Conservation (phyloP, 2,888 invertebrate species). For the Pristionchus maxplancki region DNA sequence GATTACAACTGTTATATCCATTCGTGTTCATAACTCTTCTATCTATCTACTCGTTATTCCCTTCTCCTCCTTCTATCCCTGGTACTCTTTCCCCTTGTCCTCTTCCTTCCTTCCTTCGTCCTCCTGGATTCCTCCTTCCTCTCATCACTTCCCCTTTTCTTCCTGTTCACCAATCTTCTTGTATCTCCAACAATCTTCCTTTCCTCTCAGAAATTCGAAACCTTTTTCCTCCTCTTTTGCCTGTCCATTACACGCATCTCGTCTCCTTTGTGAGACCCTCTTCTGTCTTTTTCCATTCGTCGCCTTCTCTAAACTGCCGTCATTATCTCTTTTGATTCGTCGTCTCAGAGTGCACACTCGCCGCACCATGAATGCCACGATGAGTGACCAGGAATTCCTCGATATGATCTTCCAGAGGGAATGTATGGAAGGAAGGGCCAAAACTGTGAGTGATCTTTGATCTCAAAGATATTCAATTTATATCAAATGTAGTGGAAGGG, state of each 20-base stretch:
- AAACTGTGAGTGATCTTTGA: constrained; percentile 1
- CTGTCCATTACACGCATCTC: constrained; percentile 19
- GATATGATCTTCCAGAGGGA: constrained; percentile 28
- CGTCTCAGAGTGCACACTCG: neutral
- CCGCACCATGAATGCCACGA: constrained; percentile 4
- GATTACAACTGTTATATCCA: neutral
- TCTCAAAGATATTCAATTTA: neutral
- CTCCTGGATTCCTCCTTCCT: neutral
- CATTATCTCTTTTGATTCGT: neutral
- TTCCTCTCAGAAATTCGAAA: constrained; percentile 24
- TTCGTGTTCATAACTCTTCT: neutral
- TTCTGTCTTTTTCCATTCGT: constrained; percentile 14
- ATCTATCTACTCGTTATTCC: neutral
- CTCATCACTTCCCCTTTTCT: too few relatives aligned
- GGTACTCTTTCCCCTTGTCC: neutral
- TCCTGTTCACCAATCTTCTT: neutral
- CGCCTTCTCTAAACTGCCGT: neutral
- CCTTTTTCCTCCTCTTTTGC: neutral
- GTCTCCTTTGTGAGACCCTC: neutral
- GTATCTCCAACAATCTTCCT: neutral
- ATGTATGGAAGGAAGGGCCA: neutral
- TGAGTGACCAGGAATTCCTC: neutral
- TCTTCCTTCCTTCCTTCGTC: neutral
- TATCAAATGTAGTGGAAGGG: neutral
- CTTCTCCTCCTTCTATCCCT: neutral